Base-by-base conservation (phyloP, 2,888 invertebrate genomes). In the Oegoconia quadripuncta region DNA sequence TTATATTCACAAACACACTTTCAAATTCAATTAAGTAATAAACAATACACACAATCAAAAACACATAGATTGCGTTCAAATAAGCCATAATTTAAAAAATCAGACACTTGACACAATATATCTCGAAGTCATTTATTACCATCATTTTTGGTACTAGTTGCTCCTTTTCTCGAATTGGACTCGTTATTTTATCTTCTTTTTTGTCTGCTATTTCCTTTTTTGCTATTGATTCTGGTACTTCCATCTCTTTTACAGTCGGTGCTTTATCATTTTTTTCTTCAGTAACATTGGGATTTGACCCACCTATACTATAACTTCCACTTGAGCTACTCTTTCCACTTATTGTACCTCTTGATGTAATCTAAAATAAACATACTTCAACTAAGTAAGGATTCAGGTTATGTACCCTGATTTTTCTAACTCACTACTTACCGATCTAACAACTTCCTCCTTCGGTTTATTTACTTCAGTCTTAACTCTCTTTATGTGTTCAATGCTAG, bases 301-400 rank as follows among this genome's bases (percentile, higher is more conserved):
- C 84, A 43, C 80, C 76, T 75, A 87, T 74, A 64, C 84, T 86
- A 58, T 86, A 87, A 62, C 87, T 87, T 51, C 86, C 87, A 64
- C 87, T 87, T 44, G 87, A 87, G 68, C 87, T 87, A 66, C 86
- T 87, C 59, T 87, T 87, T 33, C 84, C 83, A 56, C 84, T 87
- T 55, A 79, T 64, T 30, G 69, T 70, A 49, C 78, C 82, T 52
- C 74, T 74, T 44, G 52, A 44, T 6, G 68, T 54, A 44, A 49
- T 63, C 77, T 79, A 44, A 42, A 64, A 64, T 34, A 34, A 17
- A 32, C 11, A 30, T 3, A n/a, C 11, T 27, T 20, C 27, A 17
- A 20, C 5, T 34, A n/a, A n/a, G n/a, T n/a, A n/a, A n/a, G n/a
- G n/a, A n/a, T n/a, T n/a, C n/a, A n/a, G n/a, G n/a, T n/a, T n/a